A percentile compares a stretch with the other conserved stretches of the same genome.
Conservation (phyloP, 2,113 vertebrate genomes). For the Cranoglanis bouderius region DNA sequence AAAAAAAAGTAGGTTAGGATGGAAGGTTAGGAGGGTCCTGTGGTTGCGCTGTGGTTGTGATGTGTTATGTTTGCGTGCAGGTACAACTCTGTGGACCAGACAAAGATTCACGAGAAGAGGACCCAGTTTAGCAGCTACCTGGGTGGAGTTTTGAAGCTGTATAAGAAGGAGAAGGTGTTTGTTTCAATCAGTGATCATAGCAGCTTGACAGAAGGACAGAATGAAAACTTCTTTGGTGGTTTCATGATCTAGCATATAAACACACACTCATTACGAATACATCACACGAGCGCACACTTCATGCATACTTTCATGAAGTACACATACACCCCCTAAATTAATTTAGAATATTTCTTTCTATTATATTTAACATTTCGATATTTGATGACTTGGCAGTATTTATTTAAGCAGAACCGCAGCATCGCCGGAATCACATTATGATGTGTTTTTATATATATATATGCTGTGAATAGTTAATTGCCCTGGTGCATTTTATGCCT, state of each 20-base stretch:
- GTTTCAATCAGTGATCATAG: constrained; percentile 53
- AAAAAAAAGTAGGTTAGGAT: not conserved
- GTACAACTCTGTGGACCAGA: not conserved
- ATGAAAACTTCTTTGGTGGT: constrained; percentile 69
- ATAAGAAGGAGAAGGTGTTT: constrained; percentile 56
- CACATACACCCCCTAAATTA: too few species aligned
- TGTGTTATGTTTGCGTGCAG: not conserved
- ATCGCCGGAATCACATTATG: not conserved
- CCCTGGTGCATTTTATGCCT: not conserved
- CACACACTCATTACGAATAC: not conserved
- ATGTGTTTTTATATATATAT: not conserved
- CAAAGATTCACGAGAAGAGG: not conserved
- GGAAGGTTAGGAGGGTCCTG: constrained; percentile 1
- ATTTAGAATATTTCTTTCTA: not conserved
- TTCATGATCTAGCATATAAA: constrained; percentile 62
- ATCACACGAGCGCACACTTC: not conserved
- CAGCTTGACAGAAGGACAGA: not conserved
- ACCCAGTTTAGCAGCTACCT: constrained; percentile 63
- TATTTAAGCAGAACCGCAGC: not conserved
- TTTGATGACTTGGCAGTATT: not conserved
- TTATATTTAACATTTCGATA: not conserved
- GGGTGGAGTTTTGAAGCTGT: constrained; percentile 65
- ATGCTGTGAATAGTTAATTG: not conserved
- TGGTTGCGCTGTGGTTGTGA: not conserved
- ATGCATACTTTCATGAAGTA: not conserved